Percentiles rank a stretch among this genome's conserved stretches.
Evolutionary conservation across 2,113 vertebrate species (phyloP).

Genomic region (Myocastor coypus): DNA sequence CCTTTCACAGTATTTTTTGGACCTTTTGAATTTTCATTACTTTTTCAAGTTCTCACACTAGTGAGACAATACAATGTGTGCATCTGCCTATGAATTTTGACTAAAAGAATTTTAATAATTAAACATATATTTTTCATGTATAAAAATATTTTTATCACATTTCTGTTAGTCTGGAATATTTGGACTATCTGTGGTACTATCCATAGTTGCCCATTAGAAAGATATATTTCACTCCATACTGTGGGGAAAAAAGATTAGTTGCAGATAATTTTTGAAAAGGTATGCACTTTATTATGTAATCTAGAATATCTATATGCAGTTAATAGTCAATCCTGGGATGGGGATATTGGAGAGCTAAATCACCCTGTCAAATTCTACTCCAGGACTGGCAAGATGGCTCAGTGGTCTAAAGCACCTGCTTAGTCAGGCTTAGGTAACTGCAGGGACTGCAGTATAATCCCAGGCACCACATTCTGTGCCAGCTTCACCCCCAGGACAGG

Average conservation of each 20-base stretch:
- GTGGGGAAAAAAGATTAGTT: neutral
- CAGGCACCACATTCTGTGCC: no score
- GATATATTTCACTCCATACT: neutral
- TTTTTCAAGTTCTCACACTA: no score
- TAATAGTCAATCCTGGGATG: constrained; percentile 24
- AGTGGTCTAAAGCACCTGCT: no score
- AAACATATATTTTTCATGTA: neutral
- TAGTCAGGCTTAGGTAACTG: no score
- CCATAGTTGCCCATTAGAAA: neutral
- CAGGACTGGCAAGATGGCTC: neutral
- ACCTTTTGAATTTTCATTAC: no score
- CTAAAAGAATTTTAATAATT: neutral
- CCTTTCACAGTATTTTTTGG: no score
- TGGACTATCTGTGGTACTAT: neutral
- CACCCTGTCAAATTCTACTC: neutral
- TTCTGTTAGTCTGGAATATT: neutral
- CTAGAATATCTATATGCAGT: neutral
- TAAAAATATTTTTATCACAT: neutral
- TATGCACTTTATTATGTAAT: neutral
- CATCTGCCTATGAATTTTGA: neutral
- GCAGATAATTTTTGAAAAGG: constrained; percentile 27
- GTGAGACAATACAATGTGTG: no score
- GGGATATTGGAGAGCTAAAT: neutral
- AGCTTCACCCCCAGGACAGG: no score
- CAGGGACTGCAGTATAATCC: no score